Percentiles rank a stretch among this genome's conserved stretches.
Conservation (phyloP, 2,797 vertebrate species). For the Epinephelus coioides region DNA sequence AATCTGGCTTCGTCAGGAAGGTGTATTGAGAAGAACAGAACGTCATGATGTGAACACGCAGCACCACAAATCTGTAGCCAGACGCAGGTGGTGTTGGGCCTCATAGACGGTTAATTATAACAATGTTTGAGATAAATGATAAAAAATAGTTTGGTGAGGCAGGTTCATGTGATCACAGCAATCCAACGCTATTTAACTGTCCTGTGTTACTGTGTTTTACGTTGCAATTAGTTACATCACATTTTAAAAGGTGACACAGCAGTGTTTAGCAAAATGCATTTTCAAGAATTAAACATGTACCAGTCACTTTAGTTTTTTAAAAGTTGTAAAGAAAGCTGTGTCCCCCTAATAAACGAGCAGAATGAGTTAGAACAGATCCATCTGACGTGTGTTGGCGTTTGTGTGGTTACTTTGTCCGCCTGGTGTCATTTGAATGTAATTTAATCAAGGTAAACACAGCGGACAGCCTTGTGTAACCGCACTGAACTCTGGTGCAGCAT, state of each 20-base stretch:
- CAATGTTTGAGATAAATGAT: too few relatives aligned
- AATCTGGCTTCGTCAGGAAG: too few relatives aligned
- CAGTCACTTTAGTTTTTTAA: neutral
- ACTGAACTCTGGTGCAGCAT: neutral
- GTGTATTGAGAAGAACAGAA: too few relatives aligned
- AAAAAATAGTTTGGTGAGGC: too few relatives aligned
- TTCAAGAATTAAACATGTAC: neutral
- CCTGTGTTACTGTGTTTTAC: neutral
- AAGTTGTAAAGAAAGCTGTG: neutral
- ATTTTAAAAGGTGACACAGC: neutral
- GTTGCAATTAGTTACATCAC: neutral
- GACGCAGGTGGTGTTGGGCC: too few relatives aligned
- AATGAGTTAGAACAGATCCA: neutral
- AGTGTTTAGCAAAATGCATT: neutral
- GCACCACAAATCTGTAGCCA: too few relatives aligned
- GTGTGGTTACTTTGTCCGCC: neutral
- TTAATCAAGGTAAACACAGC: conserved; percentile 27
- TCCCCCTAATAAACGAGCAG: too few relatives aligned
- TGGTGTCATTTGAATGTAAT: neutral
- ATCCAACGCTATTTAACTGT: neutral
- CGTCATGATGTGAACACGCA: too few relatives aligned
- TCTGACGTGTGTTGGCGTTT: neutral
- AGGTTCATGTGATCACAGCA: too few relatives aligned
- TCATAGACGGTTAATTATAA: too few relatives aligned
- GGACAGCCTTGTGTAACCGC: neutral